Evolutionary conservation across 2,888 invertebrate genomes (phyloP).

Genomic region (Melanostoma mellinum): DNA sequence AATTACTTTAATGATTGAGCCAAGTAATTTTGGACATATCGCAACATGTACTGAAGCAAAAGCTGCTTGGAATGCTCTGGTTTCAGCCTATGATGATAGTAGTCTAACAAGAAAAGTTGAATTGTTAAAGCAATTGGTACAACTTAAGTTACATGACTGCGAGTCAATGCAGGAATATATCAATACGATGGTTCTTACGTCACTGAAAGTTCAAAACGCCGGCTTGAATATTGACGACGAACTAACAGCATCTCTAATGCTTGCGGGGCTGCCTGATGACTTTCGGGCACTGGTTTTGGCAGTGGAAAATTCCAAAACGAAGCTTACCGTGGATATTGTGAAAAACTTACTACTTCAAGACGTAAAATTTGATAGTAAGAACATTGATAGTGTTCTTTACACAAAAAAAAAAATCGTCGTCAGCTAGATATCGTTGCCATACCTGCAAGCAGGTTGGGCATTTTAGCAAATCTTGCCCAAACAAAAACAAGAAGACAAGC

Average conservation of each 20-base stretch:
- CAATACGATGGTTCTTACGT: slow-evolving; percentile 62
- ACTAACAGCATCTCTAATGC: slow-evolving; percentile 59
- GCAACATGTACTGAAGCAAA: no score
- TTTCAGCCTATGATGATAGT: no score
- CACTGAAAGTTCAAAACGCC: slow-evolving; percentile 56
- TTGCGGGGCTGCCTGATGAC: slow-evolving; percentile 58
- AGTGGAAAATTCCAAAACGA: slow-evolving; percentile 56
- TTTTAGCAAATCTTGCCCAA: no score
- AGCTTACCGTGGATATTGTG: slow-evolving; percentile 49
- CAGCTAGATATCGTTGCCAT: no score
- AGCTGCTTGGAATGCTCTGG: no score
- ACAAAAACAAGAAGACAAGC: no score
- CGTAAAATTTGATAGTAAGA: slow-evolving; percentile 56
- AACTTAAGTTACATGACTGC: slow-evolving; percentile 59
- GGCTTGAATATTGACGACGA: slow-evolving; percentile 67
- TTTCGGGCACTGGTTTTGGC: slow-evolving; percentile 54
- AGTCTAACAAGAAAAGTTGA: no score
- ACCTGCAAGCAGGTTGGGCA: no score
- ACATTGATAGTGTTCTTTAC: no score
- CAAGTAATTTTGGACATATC: slow-evolving; percentile 70
- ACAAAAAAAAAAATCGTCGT: no score
- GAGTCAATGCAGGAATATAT: slow-evolving; percentile 69
- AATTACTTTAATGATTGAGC: slow-evolving; percentile 73
- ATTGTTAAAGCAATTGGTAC: no score
- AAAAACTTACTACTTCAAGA: slow-evolving; percentile 63